These are phyloP conservation scores for Gallinago stenura DNA, from an alignment of 2,797 vertebrate genomes.

Conservation along the genomic window DNA sequence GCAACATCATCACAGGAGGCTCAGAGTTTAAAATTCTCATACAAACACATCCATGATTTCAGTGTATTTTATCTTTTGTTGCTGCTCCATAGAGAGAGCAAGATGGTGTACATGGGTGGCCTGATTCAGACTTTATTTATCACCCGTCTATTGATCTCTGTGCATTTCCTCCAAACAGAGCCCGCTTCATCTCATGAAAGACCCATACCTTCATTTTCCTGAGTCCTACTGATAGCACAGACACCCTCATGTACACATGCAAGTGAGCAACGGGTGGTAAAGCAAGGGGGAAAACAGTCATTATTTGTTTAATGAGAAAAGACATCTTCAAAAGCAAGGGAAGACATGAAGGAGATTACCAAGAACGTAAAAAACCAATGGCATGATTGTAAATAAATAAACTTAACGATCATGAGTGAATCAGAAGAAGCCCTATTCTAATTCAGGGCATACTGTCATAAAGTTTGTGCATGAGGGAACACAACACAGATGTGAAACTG, in stretches of 20 bases:
- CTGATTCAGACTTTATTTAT: background rate
- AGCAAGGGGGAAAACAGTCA: background rate
- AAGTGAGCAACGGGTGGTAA: background rate
- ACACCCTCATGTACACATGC: accelerated
- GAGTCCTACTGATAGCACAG: background rate
- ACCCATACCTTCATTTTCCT: background rate
- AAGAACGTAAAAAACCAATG: background rate
- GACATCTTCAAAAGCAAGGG: background rate
- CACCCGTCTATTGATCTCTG: background rate
- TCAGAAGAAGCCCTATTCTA: background rate
- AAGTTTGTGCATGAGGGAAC: background rate
- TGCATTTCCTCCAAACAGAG: background rate
- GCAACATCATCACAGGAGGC: background rate
- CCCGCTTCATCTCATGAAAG: background rate
- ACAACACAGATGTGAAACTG: background rate
- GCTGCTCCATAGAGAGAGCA: background rate
- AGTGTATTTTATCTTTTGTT: background rate
- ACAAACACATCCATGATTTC: background rate
- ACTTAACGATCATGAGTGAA: background rate
- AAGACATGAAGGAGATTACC: background rate
- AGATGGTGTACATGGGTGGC: accelerated
- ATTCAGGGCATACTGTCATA: background rate
- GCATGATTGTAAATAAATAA: background rate
- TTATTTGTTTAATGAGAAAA: background rate
- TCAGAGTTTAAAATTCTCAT: background rate